Evolutionary conservation across 2,888 invertebrate species (phyloP), one percentile per base, ranked within the genome.

Genomic region (Apamea sordens): DNA sequence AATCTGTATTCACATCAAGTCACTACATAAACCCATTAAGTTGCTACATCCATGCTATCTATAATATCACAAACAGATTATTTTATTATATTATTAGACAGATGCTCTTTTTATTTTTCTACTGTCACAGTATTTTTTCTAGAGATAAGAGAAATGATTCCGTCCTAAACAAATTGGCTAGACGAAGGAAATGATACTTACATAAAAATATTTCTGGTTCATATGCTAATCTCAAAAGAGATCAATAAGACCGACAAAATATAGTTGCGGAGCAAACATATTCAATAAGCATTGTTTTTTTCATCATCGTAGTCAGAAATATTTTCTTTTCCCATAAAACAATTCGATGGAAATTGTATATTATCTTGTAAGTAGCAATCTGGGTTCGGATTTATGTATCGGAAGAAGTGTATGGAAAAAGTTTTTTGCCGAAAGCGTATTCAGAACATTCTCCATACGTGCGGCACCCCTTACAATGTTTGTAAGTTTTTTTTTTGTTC

Each of bases 351-450:
- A 82, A 85, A 84, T 89, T 87, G 83, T 83, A 76, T 88, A 89
- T 91, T 89, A 86, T 77, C 84, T 84, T 87, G 87, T 86, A 92
- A 92, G 92, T 89, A 91, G 89, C 90, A 93, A 93, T 93, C 91
- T 90, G 90, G 91, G 87, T 88, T 76, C 90, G 90, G 90, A 88
- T 95, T 94, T 93, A 95, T 95, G 92, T 92, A 85, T 91, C 88
- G 94, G 93, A 94, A 95, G 93, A 93, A 94, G 92, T 93, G 91
- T 92, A 95, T 93, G 89, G 92, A 87, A 86, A 92, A 94, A 94
- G 92, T 94, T 95, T 93, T 90, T 81, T 83, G 89, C 75, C 83
- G 83, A 90, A 88, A 87, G 82, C 78, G 82, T 89, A 86, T 90
- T 90, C 87, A 82, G 77, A 88, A 80, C 84, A 88, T 86, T 88